phyloP scores from a whole-genome alignment of 1,140 invertebrate species.

The Agrilus planipennis region DNA sequence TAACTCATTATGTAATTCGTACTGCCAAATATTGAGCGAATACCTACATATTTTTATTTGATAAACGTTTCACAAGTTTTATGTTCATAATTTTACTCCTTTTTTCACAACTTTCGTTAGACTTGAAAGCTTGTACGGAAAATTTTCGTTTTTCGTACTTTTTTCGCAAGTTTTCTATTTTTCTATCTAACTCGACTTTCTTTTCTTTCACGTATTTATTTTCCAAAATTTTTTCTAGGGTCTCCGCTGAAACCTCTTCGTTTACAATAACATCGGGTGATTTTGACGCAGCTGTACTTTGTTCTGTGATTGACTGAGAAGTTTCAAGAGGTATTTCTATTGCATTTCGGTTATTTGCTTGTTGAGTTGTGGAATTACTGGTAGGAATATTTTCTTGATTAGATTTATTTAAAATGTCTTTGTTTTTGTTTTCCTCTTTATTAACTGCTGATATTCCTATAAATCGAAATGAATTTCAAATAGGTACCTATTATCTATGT shows the following conservation, averaged over 20 bases:
- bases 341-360: too few relatives aligned
- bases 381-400: conserved; percentile 14
- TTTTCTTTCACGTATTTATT: conserved; percentile 75
- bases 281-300: conserved; percentile 11
- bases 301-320: too few relatives aligned
- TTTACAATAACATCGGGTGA: conserved; percentile 22
- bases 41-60: conserved; percentile 63
- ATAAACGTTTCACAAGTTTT: conserved; percentile 64
- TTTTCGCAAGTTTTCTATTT: conserved; percentile 68
- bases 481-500: too few relatives aligned
- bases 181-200: conserved; percentile 72
- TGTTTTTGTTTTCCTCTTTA: conserved; percentile 5
- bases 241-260: conserved; percentile 58
- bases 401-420: conserved; percentile 12
- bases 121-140: conserved; percentile 46
- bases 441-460: too few relatives aligned
- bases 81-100: conserved; percentile 60
- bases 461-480: too few relatives aligned
- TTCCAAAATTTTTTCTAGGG: conserved; percentile 67
- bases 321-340: too few relatives aligned
- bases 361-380: conserved; percentile 26
- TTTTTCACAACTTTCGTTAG: conserved; percentile 45
- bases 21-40: not conserved
- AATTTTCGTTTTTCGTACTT: conserved; percentile 75
- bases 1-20: not conserved